Conservation (phyloP, 2,888 invertebrate genomes). For the Thalpophila matura region DNA sequence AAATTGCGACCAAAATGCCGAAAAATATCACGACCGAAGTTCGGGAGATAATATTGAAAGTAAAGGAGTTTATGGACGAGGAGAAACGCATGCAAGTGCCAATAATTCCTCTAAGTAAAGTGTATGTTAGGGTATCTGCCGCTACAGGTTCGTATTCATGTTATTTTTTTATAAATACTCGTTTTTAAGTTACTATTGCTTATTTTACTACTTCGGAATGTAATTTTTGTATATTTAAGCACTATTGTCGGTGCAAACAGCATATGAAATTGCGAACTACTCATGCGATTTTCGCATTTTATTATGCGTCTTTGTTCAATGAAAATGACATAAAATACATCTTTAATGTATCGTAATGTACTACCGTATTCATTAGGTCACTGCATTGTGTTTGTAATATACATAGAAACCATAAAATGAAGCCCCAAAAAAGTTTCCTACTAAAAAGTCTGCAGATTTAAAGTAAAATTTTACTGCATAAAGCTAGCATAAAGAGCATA, state of each 20-base stretch:
- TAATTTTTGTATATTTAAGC: neutral
- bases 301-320: slow-evolving; percentile 3
- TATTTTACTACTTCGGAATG: neutral
- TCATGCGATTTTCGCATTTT: neutral
- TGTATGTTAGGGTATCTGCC: slow-evolving; percentile 85
- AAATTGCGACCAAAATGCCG: slow-evolving; percentile 76
- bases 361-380: neutral
- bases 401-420: neutral
- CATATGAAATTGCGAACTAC: neutral
- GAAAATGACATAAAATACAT: neutral
- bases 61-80: slow-evolving; percentile 88
- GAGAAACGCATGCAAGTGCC: slow-evolving; percentile 89
- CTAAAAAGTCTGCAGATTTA: too few relatives aligned
- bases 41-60: slow-evolving; percentile 87
- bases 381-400: neutral
- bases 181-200: neutral
- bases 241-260: neutral
- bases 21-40: slow-evolving; percentile 87
- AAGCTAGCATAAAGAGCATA: too few relatives aligned
- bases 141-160: slow-evolving; percentile 80
- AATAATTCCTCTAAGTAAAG: slow-evolving; percentile 87
- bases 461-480: too few relatives aligned
- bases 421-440: too few relatives aligned
- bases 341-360: too few relatives aligned
- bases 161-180: slow-evolving; percentile 12